phyloP scores from a whole-genome alignment of 2,113 vertebrate genomes.

The Hippolais icterina region DNA sequence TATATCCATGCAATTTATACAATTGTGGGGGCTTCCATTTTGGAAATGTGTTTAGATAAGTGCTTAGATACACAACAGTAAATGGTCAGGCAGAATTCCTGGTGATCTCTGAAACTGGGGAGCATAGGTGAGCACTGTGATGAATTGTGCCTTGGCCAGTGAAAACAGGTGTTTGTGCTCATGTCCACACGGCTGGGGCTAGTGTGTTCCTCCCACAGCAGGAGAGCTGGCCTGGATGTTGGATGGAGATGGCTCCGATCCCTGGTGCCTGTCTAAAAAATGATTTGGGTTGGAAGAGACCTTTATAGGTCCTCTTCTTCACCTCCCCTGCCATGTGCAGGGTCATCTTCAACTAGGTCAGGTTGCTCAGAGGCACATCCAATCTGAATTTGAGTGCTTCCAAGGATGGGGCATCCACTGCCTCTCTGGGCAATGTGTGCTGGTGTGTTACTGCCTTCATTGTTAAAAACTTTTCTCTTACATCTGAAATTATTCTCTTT shows the following conservation, averaged over 20 bases:
- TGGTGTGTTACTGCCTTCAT: not conserved
- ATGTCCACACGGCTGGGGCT: not conserved
- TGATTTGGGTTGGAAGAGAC: not conserved
- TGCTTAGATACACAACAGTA: not conserved
- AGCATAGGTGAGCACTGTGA: rapidly evolving
- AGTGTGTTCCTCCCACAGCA: not conserved
- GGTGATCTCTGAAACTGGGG: not conserved
- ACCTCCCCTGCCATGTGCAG: not conserved
- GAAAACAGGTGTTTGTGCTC: not conserved
- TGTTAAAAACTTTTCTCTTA: not conserved
- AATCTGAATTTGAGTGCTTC: not conserved
- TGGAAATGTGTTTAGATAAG: not conserved
- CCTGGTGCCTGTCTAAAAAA: not conserved
- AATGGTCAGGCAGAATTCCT: not conserved
- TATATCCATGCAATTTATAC: not conserved
- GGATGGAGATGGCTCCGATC: not conserved
- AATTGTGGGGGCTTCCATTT: not conserved
- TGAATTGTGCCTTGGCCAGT: not conserved
- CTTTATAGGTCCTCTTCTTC: not conserved
- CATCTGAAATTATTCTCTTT: not conserved
- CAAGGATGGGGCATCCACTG: too few relatives aligned
- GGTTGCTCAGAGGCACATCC: not conserved
- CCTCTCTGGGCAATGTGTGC: not conserved
- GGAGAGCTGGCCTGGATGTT: not conserved
- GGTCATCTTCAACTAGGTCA: not conserved